Conservation (phyloP, 2,797 vertebrate species). For the Cuniculus paca region DNA sequence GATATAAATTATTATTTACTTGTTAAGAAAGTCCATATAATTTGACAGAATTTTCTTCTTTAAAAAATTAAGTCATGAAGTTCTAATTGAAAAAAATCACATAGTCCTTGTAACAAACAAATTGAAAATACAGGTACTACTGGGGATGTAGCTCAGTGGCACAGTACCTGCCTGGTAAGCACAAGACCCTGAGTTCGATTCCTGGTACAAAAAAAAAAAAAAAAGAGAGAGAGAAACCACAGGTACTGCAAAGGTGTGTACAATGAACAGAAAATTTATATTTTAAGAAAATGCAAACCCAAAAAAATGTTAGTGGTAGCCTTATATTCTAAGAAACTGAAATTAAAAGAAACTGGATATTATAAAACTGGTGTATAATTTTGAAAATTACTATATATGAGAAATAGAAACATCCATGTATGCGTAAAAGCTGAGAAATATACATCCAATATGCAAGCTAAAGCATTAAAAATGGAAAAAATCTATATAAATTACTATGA, state of each 20-base stretch:
- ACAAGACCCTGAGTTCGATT: too few relatives aligned
- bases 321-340: not conserved
- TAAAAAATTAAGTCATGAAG: not conserved
- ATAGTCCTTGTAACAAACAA: not conserved
- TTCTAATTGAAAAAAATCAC: not conserved
- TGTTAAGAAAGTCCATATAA: not conserved
- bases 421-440: not conserved
- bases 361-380: not conserved
- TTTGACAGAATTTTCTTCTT: not conserved
- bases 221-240: too few relatives aligned
- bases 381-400: not conserved
- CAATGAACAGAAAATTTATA: not conserved
- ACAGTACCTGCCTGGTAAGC: too few relatives aligned
- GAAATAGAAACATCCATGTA: not conserved
- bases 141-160: too few relatives aligned
- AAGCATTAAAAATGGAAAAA: not conserved
- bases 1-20: not conserved
- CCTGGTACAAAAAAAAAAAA: too few relatives aligned
- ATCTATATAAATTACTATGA: not conserved
- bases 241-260: rapidly evolving
- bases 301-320: not conserved
- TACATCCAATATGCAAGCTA: not conserved
- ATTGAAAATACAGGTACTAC: not conserved
- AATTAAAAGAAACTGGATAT: not conserved
- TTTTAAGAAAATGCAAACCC: not conserved